A percentile compares a stretch with the other conserved stretches of the same genome.
These are phyloP conservation scores for Vireo griseus DNA, from an alignment of 2,797 vertebrate genomes.

Conservation along the genomic window DNA sequence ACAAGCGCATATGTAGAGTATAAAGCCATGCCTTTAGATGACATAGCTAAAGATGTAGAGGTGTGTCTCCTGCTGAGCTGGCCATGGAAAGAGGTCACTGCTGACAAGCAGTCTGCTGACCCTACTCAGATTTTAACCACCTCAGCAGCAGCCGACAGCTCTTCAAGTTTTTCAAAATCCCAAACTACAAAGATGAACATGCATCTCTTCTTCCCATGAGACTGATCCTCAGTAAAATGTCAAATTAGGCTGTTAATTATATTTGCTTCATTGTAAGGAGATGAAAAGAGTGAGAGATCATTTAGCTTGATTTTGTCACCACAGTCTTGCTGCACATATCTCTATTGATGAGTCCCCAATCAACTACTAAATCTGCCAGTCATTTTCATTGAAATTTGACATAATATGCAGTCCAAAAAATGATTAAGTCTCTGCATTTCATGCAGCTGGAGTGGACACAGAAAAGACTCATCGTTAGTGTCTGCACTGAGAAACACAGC, in stretches of 20 bases:
- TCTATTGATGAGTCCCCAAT: neutral
- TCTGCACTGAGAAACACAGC: neutral
- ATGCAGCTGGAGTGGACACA: neutral
- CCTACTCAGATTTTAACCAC: neutral
- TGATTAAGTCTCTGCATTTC: neutral
- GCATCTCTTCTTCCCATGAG: neutral
- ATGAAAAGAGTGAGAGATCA: neutral
- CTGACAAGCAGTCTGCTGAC: neutral
- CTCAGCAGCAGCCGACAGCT: neutral
- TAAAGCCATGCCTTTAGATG: neutral
- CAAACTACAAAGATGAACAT: neutral
- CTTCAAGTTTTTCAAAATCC: neutral
- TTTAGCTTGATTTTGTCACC: constrained; percentile 30
- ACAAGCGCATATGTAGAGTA: neutral
- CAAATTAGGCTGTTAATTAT: constrained; percentile 24
- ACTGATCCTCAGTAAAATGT: constrained; percentile 10
- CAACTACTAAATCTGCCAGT: neutral
- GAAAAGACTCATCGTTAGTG: neutral
- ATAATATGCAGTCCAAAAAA: neutral
- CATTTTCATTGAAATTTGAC: neutral
- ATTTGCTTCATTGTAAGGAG: constrained; percentile 1
- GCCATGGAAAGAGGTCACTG: neutral
- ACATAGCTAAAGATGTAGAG: neutral
- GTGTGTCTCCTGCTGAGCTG: neutral
- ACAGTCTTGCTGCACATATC: neutral